phyloP scores from a whole-genome alignment of 2,888 invertebrate species.

The Melanostoma scalare region DNA sequence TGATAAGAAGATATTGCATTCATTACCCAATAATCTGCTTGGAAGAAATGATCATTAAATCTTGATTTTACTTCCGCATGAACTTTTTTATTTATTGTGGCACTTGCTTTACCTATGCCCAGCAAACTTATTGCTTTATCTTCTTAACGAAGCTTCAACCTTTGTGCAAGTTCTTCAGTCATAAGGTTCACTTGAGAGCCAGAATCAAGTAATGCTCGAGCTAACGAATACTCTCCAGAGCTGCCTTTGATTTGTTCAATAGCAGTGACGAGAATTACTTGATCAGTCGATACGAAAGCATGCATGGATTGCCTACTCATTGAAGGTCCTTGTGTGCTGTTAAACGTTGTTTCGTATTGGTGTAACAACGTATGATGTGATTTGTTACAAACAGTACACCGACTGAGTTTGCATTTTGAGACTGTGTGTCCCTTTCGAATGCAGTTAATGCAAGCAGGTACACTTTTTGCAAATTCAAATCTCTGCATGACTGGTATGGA shows the following conservation, averaged over 20 bases:
- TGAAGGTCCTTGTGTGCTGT: not conserved
- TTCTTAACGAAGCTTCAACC: conserved; percentile 12
- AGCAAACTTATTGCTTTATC: not conserved
- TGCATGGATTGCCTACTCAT: conserved; percentile 8
- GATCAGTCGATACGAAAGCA: not conserved
- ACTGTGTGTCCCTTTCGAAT: not conserved
- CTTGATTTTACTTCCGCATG: conserved; percentile 18
- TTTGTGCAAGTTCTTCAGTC: conserved; percentile 36
- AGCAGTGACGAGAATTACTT: conserved; percentile 19
- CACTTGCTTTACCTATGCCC: conserved; percentile 13
- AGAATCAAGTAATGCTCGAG: not conserved
- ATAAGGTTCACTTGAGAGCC: conserved; percentile 12
- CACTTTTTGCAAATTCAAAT: conserved; percentile 17
- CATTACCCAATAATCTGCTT: conserved; percentile 41
- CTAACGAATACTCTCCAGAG: not conserved
- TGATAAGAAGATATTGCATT: conserved; percentile 30
- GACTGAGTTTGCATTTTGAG: no score
- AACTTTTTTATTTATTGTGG: not conserved
- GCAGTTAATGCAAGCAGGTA: conserved; percentile 13
- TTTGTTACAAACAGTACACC: no score
- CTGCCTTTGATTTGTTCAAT: conserved; percentile 4
- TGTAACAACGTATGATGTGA: conserved; percentile 24
- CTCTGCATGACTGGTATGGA: conserved; percentile 7
- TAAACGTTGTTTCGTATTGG: conserved; percentile 14
- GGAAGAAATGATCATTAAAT: conserved; percentile 17